These are phyloP conservation scores for Brienomyrus brachyistius DNA, from an alignment of 2,113 vertebrate genomes.

Conservation along the genomic window DNA sequence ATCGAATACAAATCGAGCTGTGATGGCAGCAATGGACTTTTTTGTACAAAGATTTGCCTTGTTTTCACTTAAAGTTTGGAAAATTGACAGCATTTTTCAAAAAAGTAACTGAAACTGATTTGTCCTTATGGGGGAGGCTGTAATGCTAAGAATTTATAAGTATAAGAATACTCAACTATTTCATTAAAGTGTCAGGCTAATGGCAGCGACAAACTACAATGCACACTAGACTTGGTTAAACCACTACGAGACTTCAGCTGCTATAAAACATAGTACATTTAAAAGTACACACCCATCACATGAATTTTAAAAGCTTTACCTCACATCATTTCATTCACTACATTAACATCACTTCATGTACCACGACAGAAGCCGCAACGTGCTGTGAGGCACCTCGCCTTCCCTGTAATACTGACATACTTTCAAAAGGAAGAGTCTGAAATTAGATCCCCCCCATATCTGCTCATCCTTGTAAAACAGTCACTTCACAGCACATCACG, in stretches of 20 bases:
- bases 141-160: not conserved
- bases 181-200: not conserved
- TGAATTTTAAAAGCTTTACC: not conserved
- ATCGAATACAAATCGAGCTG: not conserved
- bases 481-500: not conserved
- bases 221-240: not conserved
- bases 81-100: not conserved
- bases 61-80: not conserved
- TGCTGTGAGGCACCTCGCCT: not conserved
- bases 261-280: not conserved
- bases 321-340: not conserved
- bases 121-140: not conserved
- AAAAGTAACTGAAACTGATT: not conserved
- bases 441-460: not conserved
- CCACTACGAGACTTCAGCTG: not conserved
- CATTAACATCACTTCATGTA: not conserved
- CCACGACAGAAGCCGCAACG: not conserved
- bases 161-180: too few relatives aligned
- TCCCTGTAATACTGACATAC: not conserved
- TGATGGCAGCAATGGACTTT: not conserved
- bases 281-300: not conserved
- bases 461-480: not conserved
- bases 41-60: not conserved
- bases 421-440: not conserved
- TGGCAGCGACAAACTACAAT: not conserved